phyloP scores from a whole-genome alignment of 2,888 invertebrate genomes.

The Acrobasis repandana region DNA sequence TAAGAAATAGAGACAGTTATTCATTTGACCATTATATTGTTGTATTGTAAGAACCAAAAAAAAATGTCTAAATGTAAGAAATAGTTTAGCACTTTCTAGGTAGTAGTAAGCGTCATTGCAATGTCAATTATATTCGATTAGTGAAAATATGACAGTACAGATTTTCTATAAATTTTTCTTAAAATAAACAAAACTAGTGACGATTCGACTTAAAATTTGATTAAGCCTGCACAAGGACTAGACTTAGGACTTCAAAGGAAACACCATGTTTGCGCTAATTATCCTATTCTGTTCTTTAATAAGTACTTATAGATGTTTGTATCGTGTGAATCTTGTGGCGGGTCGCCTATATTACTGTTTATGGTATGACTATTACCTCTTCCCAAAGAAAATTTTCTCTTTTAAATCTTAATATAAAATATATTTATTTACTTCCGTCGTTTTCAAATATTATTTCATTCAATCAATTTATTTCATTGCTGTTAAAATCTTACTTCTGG shows the following conservation, averaged over 20 bases:
- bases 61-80: conserved; percentile 66
- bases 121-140: conserved; percentile 83
- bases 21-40: conserved; percentile 50
- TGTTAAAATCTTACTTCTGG: neutral
- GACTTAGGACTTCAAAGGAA: conserved; percentile 44
- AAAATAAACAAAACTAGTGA: conserved; percentile 51
- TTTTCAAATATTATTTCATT: neutral
- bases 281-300: conserved; percentile 22
- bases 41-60: conserved; percentile 69
- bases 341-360: conserved; percentile 48
- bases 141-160: conserved; percentile 70
- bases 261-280: conserved; percentile 50
- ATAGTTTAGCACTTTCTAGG: conserved; percentile 77
- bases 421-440: neutral
- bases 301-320: conserved; percentile 53
- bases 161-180: conserved; percentile 73
- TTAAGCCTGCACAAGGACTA: conserved; percentile 51
- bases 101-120: conserved; percentile 81
- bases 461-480: neutral
- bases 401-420: neutral
- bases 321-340: conserved; percentile 60
- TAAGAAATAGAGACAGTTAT: conserved; percentile 28
- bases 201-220: conserved; percentile 44
- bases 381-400: neutral
- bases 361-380: conserved; percentile 37